phyloP scores from a whole-genome alignment of 2,797 vertebrate species.

The Sciaenops ocellatus region DNA sequence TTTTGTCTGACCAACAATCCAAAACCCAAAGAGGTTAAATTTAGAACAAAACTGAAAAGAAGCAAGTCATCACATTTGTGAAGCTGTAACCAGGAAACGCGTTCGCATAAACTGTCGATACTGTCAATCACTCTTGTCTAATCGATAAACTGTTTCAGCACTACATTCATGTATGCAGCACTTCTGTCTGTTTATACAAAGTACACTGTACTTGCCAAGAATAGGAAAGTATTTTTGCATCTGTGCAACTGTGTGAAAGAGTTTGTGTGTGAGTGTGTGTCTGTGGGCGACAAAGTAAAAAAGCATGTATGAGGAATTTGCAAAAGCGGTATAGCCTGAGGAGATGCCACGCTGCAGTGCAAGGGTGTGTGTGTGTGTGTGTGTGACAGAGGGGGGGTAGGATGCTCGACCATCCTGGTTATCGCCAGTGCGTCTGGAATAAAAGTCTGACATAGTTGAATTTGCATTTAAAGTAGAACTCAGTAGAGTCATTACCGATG shows the following conservation, averaged over 20 bases:
- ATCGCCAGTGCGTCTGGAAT: constrained; percentile 27
- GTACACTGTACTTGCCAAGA: neutral
- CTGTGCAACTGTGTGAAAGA: constrained; percentile 1
- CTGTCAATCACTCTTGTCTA: neutral
- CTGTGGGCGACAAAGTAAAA: constrained; percentile 19
- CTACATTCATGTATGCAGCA: neutral
- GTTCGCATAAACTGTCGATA: no score
- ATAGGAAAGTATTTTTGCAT: neutral
- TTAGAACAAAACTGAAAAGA: neutral
- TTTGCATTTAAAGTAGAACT: constrained; percentile 52
- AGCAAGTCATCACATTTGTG: neutral
- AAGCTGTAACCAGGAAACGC: neutral
- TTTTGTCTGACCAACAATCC: neutral
- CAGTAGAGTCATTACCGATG: constrained; percentile 10
- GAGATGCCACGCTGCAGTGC: constrained; percentile 10
- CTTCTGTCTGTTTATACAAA: neutral
- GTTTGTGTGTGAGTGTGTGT: constrained; percentile 11
- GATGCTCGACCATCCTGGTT: constrained; percentile 15
- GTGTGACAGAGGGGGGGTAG: neutral
- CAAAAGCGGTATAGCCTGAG: constrained; percentile 30
- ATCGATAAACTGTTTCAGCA: neutral
- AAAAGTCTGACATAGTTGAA: constrained; percentile 40
- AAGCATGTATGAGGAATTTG: constrained; percentile 17
- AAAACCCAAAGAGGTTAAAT: neutral
- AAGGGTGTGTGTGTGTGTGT: neutral